phyloP scores from a whole-genome alignment of 2,888 invertebrate species.

The Dolomedes plantarius region DNA sequence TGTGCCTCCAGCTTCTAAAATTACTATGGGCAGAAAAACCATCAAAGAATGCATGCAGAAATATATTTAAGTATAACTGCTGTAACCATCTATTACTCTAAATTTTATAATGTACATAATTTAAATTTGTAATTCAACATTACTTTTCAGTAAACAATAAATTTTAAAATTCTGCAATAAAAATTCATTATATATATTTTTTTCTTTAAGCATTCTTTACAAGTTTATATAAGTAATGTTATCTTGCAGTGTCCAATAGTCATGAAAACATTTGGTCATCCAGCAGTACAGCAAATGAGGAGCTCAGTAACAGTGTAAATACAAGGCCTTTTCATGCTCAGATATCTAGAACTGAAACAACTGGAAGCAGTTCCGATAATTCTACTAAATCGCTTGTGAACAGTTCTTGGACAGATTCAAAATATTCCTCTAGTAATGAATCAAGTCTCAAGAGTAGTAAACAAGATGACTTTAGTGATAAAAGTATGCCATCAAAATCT shows the following conservation, averaged over 20 bases:
- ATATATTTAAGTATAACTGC: too few relatives aligned
- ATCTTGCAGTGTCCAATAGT: constrained; percentile 53
- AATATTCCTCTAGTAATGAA: not conserved
- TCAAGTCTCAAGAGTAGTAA: not conserved
- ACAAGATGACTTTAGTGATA: constrained; percentile 23
- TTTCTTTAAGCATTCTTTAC: too few relatives aligned
- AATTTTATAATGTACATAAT: too few relatives aligned
- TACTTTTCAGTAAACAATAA: too few relatives aligned
- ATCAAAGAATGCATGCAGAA: too few relatives aligned
- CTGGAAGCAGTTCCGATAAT: constrained; percentile 17
- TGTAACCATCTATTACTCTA: too few relatives aligned
- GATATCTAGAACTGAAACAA: constrained; percentile 31
- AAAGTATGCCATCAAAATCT: constrained; percentile 19
- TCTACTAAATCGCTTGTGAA: constrained; percentile 52
- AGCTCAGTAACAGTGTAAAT: constrained; percentile 50
- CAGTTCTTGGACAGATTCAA: constrained; percentile 56
- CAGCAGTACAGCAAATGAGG: constrained; percentile 45
- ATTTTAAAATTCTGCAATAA: too few relatives aligned
- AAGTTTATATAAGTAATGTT: too few relatives aligned
- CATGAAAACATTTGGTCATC: constrained; percentile 56
- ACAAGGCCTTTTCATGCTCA: constrained; percentile 35
- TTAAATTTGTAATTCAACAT: too few relatives aligned
- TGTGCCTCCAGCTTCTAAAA: too few relatives aligned
- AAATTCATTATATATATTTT: too few relatives aligned
- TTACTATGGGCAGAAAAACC: too few relatives aligned